Conservation (phyloP, 2,888 invertebrate genomes). For the Sarcophaga variegata region DNA sequence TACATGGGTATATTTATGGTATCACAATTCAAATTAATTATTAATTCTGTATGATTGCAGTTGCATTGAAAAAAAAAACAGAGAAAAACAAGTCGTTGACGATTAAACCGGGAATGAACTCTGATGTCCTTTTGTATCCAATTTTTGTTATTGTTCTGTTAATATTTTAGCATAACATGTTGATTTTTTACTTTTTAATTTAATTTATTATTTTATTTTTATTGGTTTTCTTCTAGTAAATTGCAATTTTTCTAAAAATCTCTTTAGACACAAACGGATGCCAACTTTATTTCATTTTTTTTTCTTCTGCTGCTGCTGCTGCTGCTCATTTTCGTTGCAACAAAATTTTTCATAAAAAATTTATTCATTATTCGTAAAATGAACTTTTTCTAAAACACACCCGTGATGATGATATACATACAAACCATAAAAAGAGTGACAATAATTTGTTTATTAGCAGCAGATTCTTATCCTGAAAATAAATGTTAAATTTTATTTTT, state of each 20-base stretch:
- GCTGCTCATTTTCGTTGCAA: constrained; percentile 35
- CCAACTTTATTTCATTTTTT: constrained; percentile 4
- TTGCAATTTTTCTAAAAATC: not conserved
- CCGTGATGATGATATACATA: not conserved
- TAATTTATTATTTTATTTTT: constrained; percentile 67
- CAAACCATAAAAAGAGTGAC: constrained; percentile 16
- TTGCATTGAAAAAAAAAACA: too few species aligned
- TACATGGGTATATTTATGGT: too few species aligned
- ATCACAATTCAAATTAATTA: not conserved
- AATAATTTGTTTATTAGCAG: constrained; percentile 68
- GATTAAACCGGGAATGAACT: constrained; percentile 55
- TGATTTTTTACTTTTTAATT: constrained; percentile 61
- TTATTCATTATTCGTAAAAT: constrained; percentile 71
- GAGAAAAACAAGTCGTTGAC: constrained; percentile 16
- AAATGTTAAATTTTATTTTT: constrained; percentile 27
- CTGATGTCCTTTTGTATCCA: constrained; percentile 64
- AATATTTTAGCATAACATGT: constrained; percentile 64
- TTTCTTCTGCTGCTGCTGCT: too few species aligned
- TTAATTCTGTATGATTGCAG: not conserved
- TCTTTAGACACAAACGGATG: constrained; percentile 43
- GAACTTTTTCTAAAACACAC: constrained; percentile 57
- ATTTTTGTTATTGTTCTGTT: constrained; percentile 43
- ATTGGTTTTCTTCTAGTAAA: constrained; percentile 18
- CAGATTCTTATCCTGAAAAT: constrained; percentile 68
- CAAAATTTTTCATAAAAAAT: constrained; percentile 68